Conservation (phyloP, 2,888 invertebrate species). For the Eristalis pertinax region DNA sequence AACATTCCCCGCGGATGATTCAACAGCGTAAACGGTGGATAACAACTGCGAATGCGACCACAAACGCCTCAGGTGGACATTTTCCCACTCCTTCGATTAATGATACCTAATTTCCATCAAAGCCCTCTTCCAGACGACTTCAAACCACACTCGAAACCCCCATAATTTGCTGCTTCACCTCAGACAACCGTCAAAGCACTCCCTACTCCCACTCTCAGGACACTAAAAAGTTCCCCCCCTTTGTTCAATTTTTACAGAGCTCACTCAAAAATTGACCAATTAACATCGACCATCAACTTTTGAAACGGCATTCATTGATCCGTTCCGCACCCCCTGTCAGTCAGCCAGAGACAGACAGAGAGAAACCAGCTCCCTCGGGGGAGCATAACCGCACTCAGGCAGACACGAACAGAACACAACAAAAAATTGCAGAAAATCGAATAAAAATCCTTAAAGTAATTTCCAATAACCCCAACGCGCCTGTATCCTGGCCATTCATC, state of each 20-base stretch:
- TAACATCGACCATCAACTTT: constrained; percentile 64
- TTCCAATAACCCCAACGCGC: constrained; percentile 60
- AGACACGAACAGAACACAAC: not conserved
- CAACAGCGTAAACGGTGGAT: too few relatives aligned
- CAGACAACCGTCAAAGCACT: not conserved
- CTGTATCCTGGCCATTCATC: constrained; percentile 65
- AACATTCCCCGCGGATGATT: too few relatives aligned
- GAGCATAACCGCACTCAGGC: not conserved
- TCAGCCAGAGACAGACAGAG: not conserved
- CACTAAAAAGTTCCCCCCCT: constrained; percentile 4
- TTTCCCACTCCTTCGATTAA: too few relatives aligned
- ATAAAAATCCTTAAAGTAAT: constrained; percentile 66
- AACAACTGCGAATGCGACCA: too few relatives aligned
- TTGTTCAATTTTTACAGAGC: not conserved
- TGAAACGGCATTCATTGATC: constrained; percentile 58
- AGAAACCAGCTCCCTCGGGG: not conserved
- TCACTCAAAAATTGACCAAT: constrained; percentile 51
- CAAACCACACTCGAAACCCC: not conserved
- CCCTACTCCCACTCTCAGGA: not conserved
- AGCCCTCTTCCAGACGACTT: not conserved
- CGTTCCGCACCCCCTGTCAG: constrained; percentile 24
- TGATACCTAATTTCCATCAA: too few relatives aligned
- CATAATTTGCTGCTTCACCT: not conserved
- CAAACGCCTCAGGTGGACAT: too few relatives aligned
- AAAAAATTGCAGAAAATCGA: constrained; percentile 24